Conservation (phyloP, 1,140 invertebrate genomes). For the Papilio glaucus region DNA sequence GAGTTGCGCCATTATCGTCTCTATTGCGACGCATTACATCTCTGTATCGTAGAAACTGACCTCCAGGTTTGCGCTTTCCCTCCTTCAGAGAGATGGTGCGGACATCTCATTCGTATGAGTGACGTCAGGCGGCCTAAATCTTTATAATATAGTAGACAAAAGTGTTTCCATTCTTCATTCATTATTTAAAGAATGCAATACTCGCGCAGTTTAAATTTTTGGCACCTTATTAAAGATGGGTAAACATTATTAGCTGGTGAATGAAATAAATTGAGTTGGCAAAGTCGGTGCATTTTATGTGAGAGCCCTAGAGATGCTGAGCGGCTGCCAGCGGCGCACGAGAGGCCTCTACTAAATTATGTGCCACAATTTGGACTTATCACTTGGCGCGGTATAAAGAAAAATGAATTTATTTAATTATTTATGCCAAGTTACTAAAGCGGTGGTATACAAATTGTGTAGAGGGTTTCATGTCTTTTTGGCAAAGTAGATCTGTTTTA, state of each 20-base stretch:
- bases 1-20: too few relatives aligned
- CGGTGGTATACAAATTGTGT: not conserved
- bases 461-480: not conserved
- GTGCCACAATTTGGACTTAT: slow-evolving; percentile 27
- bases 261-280: slow-evolving; percentile 31
- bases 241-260: slow-evolving; percentile 27
- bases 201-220: not conserved
- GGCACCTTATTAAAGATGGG: not conserved
- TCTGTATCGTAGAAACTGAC: too few relatives aligned
- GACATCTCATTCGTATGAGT: too few relatives aligned
- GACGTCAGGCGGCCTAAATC: too few relatives aligned
- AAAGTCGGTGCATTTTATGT: slow-evolving; percentile 24
- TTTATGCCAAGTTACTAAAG: slow-evolving; percentile 5
- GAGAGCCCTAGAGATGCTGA: slow-evolving; percentile 9
- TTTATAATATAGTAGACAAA: too few relatives aligned
- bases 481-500: not conserved
- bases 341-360: slow-evolving; percentile 29
- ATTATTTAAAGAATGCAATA: too few relatives aligned
- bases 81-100: too few relatives aligned
- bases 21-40: too few relatives aligned
- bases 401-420: slow-evolving; percentile 22
- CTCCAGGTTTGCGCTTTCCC: too few relatives aligned
- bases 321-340: not conserved
- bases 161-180: too few relatives aligned
- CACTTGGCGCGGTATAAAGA: slow-evolving; percentile 26